phyloP scores from a whole-genome alignment of 2,797 vertebrate genomes.

The Poecilia wingei region DNA sequence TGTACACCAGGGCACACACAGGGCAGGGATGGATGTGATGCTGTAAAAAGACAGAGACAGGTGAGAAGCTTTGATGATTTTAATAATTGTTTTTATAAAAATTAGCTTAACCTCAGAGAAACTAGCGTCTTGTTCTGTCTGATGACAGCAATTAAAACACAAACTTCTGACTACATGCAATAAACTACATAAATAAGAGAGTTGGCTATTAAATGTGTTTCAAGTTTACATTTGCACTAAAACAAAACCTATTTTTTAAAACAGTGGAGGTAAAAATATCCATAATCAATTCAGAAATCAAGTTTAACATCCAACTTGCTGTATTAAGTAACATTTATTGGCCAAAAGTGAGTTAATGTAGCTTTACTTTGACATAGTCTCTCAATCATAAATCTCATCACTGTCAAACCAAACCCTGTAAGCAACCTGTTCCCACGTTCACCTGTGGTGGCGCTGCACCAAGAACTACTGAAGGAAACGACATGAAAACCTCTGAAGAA shows the following conservation, averaged over 20 bases:
- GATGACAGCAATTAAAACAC: not conserved
- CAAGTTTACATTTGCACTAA: not conserved
- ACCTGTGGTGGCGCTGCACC: too few species aligned
- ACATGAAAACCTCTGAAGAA: too few species aligned
- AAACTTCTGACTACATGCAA: not conserved
- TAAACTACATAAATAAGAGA: not conserved
- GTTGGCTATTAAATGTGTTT: not conserved
- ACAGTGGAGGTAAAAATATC: not conserved
- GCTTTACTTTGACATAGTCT: not conserved
- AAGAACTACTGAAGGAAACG: too few species aligned
- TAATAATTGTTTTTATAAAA: not conserved
- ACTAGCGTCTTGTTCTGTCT: not conserved
- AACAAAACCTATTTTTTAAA: not conserved
- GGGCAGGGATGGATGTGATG: slow-evolving; percentile 89
- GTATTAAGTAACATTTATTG: not conserved
- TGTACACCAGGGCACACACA: slow-evolving; percentile 83
- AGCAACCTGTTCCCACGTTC: too few species aligned
- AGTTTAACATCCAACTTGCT: not conserved
- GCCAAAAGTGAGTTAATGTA: not conserved
- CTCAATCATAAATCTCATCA: not conserved
- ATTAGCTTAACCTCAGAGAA: not conserved
- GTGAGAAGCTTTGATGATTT: not conserved
- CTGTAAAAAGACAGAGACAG: slow-evolving; percentile 65
- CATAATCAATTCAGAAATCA: not conserved
- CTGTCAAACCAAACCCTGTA: too few species aligned